These are phyloP conservation scores for Dynastes hyllus DNA, from an alignment of 2,888 invertebrate genomes.

Conservation along the genomic window DNA sequence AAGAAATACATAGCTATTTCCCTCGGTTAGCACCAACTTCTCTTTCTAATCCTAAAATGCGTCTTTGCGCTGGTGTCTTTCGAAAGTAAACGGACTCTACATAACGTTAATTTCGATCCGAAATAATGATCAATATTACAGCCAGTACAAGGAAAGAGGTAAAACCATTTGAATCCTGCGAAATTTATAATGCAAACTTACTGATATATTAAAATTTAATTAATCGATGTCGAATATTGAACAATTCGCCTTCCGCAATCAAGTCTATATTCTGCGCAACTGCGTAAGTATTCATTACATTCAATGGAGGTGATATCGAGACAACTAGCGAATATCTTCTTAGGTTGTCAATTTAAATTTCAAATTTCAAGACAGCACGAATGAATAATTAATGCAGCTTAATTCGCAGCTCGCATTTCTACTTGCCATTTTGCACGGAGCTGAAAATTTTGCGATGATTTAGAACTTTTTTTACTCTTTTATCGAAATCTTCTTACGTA, in stretches of 20 bases:
- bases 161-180: neutral
- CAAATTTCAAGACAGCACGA: conserved; percentile 23
- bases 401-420: conserved; percentile 9
- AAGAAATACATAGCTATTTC: too few relatives aligned
- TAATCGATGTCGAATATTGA: neutral
- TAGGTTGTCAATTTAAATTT: conserved; percentile 32
- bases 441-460: neutral
- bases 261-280: neutral
- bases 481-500: neutral
- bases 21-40: too few relatives aligned
- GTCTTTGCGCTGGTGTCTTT: too few relatives aligned
- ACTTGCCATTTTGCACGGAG: neutral
- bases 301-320: neutral
- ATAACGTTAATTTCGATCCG: too few relatives aligned
- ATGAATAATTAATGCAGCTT: conserved; percentile 41
- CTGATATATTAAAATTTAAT: neutral
- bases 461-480: conserved; percentile 3
- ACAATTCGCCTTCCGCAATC: conserved; percentile 22
- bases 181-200: too few relatives aligned
- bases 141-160: neutral
- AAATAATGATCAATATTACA: too few relatives aligned
- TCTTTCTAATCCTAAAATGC: too few relatives aligned
- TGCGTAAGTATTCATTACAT: conserved; percentile 38
- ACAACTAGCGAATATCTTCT: conserved; percentile 25
- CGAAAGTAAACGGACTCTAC: too few relatives aligned